These are phyloP conservation scores for Octonoba sinensis DNA, from an alignment of 2,888 invertebrate species.

Conservation along the genomic window DNA sequence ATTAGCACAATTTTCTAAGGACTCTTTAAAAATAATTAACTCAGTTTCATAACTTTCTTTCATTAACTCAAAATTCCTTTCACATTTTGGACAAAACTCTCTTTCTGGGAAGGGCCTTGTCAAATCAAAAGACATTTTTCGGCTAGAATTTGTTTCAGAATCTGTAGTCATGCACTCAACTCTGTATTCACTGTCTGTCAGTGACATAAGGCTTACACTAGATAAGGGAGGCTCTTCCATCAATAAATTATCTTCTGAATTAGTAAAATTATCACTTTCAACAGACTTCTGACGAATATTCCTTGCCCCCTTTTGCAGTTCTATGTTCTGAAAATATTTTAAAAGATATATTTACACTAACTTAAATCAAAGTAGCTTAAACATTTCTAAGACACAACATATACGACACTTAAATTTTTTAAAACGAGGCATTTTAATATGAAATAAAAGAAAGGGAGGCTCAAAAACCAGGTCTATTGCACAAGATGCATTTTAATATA, in stretches of 20 bases:
- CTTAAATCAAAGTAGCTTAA: neutral
- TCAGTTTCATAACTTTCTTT: conserved; percentile 44
- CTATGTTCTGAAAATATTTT: conserved; percentile 23
- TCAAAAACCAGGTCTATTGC: too few relatives aligned
- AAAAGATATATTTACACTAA: neutral
- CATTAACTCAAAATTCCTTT: conserved; percentile 31
- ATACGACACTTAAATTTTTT: too few relatives aligned
- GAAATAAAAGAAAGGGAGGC: too few relatives aligned
- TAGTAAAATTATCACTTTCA: conserved; percentile 37
- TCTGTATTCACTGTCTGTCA: conserved; percentile 57
- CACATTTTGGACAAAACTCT: conserved; percentile 34
- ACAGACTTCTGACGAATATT: conserved; percentile 16
- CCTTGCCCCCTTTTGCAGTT: neutral
- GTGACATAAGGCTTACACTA: conserved; percentile 43
- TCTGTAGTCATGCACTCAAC: conserved; percentile 32
- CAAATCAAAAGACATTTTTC: conserved; percentile 45
- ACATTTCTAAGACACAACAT: too few relatives aligned
- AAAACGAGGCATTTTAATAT: too few relatives aligned
- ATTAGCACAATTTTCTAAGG: conserved; percentile 26
- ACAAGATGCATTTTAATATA: too few relatives aligned
- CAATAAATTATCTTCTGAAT: conserved; percentile 52
- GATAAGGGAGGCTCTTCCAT: conserved; percentile 47
- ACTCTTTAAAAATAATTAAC: conserved; percentile 31
- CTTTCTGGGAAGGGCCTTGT: conserved; percentile 34
- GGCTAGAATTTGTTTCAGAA: conserved; percentile 37